phyloP scores from a whole-genome alignment of 2,888 invertebrate species.

The Disparrhopalites patrizii region DNA sequence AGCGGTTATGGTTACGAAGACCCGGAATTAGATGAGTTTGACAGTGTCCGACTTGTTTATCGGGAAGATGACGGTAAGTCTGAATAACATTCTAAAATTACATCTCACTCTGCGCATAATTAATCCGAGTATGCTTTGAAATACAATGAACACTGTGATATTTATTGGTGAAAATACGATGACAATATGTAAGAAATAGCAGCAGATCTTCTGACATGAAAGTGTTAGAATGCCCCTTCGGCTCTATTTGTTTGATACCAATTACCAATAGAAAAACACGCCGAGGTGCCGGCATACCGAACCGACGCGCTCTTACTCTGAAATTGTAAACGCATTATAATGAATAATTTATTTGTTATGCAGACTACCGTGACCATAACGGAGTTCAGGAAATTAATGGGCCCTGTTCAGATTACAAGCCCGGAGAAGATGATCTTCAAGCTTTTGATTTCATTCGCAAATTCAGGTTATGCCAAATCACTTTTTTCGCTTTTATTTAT shows the following conservation, averaged over 20 bases:
- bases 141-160: no score
- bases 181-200: no score
- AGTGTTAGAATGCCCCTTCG: no score
- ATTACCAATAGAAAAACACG: no score
- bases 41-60: slow-evolving; percentile 47
- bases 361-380: slow-evolving; percentile 37
- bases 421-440: slow-evolving; percentile 73
- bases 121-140: not conserved
- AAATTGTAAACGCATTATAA: no score
- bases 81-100: not conserved
- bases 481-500: no score
- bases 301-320: no score
- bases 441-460: slow-evolving; percentile 77
- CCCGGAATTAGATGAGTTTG: slow-evolving; percentile 46
- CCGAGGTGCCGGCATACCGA: no score
- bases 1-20: slow-evolving; percentile 45
- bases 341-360: no score
- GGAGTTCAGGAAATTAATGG: slow-evolving; percentile 50
- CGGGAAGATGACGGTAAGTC: slow-evolving; percentile 45
- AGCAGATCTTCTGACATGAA: no score
- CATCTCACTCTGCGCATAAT: not conserved
- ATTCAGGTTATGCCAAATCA: slow-evolving; percentile 58
- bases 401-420: slow-evolving; percentile 59
- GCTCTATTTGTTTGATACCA: no score
- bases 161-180: no score